Base-by-base conservation (phyloP, 2,797 vertebrate species). In the Jordanella pulchra region DNA sequence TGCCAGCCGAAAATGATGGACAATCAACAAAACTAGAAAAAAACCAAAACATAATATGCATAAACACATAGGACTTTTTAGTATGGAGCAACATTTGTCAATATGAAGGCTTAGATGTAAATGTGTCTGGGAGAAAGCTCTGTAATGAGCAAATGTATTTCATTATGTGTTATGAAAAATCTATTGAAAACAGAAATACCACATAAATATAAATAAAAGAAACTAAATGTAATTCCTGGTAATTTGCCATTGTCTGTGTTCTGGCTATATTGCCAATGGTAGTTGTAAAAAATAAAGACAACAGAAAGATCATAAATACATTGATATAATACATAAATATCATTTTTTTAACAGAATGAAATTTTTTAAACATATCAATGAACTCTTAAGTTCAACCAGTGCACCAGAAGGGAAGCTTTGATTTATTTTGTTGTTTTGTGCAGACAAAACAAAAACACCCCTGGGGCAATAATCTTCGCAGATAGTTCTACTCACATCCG, bases 191-290 rank as follows among this genome's bases (percentile, higher is more conserved):
- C 18, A 71, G 47, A 78, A 71, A 83, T 54, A 25, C 39, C 23
- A 42, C 2, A 7, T 56, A 72, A 86, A 78, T 72, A 5, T 48
- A 77, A 51, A 28, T 35, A 72, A 81, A 74, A 80, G 51, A 81
- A 77, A 72, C 39, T 12, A 73, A 80, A 83, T 84, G 56, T 77
- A 77, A 88, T 89, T 93, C 91, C 91, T 93, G 91, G 91, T 93
- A 93, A 93, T 92, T 92, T 93, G 93, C 92, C 89, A 85, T 90
- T 61, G 85, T 89, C 84, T 93, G 92, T 90, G 86, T 90, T 89
- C 87, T 81, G 71, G 65, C 51, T 79, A 73, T 70, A 14, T 45
- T 77, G 69, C 77, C 75, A 42, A 69, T 60, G 54, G 63, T 69
- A 76, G 56, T 73, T 67, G 74, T 3, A 61, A 30, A 82, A 32